Evolutionary conservation across 2,113 vertebrate genomes (phyloP).

Genomic region (Tricholaema leucomelas): DNA sequence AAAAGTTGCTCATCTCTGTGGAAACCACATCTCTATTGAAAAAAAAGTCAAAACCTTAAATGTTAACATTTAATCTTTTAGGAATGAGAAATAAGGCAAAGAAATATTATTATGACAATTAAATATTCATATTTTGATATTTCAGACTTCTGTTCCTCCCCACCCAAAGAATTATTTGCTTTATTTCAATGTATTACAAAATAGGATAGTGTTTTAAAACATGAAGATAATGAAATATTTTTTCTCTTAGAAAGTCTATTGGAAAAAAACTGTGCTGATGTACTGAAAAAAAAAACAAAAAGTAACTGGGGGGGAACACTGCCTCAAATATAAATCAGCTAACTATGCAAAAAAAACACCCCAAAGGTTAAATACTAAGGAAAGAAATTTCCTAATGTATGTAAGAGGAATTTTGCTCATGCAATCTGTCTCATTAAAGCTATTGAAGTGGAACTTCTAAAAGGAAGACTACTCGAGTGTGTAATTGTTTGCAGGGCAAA

Average conservation of each 20-base stretch:
- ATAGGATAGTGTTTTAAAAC: neutral
- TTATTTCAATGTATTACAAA: neutral
- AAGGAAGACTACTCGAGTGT: neutral
- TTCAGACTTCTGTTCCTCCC: neutral
- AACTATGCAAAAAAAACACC: neutral
- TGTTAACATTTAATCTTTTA: neutral
- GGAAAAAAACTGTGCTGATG: neutral
- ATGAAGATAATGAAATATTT: rapidly evolving
- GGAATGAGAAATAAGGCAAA: neutral
- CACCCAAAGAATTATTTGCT: neutral
- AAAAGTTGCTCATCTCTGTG: neutral
- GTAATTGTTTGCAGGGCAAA: constrained; percentile 27
- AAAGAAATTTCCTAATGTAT: neutral
- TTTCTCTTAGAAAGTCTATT: neutral
- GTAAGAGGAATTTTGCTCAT: constrained; percentile 17
- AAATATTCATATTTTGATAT: neutral
- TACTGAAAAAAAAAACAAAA: neutral
- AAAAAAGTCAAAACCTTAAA: neutral
- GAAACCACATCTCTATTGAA: neutral
- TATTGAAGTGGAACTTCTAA: constrained; percentile 21
- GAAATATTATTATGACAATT: neutral
- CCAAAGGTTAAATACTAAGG: neutral
- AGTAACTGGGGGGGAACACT: rapidly evolving
- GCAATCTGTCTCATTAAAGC: constrained; percentile 23
- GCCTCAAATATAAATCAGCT: neutral